Conservation (phyloP, 2,113 vertebrate species). For the Conger conger region DNA sequence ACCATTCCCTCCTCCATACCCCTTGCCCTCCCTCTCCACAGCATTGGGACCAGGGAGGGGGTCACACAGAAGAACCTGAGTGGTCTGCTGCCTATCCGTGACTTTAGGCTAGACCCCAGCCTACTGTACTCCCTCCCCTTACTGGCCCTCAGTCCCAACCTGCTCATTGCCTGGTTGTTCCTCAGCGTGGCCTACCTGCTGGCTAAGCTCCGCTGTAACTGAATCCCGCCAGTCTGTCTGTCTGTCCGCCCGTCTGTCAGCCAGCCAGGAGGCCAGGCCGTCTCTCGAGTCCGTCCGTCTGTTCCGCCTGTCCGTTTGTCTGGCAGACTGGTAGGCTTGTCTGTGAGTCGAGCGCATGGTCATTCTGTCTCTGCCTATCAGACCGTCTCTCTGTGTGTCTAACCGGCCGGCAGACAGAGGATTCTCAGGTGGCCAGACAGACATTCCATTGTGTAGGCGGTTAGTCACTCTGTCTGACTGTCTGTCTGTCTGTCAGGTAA, state of each 20-base stretch:
- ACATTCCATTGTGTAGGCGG: neutral
- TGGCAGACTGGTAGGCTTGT: neutral
- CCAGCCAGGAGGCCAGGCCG: neutral
- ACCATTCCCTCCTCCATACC: constrained; percentile 59
- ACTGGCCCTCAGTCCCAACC: constrained; percentile 94
- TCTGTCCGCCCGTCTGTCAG: neutral
- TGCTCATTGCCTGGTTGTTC: constrained; percentile 97
- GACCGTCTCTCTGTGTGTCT: neutral
- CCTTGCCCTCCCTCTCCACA: constrained; percentile 81
- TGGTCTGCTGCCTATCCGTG: constrained; percentile 93
- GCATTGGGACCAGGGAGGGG: constrained; percentile 97
- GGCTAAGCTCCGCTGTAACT: constrained; percentile 94
- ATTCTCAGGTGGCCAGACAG: neutral
- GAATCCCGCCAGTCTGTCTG: constrained; percentile 48
- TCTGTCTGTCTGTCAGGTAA: no score
- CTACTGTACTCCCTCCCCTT: constrained; percentile 97
- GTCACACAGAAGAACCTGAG: constrained; percentile 99
- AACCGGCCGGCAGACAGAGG: no score
- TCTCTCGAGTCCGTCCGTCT: constrained; percentile 3
- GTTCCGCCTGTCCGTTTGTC: neutral
- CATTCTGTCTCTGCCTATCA: neutral
- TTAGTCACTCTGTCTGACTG: neutral
- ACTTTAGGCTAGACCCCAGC: constrained; percentile 93
- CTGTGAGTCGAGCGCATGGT: neutral
- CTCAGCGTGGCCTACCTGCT: constrained; percentile 93